These are phyloP conservation scores for Menidia menidia DNA, from an alignment of 2,797 vertebrate species.

Conservation along the genomic window DNA sequence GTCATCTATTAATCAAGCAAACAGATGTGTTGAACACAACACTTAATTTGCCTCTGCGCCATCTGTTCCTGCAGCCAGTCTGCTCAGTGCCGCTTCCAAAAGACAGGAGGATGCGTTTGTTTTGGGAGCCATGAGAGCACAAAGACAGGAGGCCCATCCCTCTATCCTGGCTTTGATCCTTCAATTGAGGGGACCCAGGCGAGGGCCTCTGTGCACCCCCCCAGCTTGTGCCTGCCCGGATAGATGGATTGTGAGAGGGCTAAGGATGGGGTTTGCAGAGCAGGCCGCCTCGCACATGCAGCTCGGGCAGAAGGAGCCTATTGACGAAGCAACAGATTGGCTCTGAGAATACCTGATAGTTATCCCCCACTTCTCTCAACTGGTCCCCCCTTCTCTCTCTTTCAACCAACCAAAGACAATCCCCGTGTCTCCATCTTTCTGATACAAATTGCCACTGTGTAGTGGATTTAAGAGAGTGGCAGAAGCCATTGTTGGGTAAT, in stretches of 20 bases:
- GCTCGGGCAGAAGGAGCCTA: slow-evolving; percentile 79
- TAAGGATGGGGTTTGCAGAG: slow-evolving; percentile 30
- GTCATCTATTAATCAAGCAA: slow-evolving; percentile 16
- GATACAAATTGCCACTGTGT: slow-evolving; percentile 77
- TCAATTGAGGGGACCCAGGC: slow-evolving; percentile 69
- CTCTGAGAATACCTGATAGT: slow-evolving; percentile 80
- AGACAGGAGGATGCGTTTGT: slow-evolving; percentile 74
- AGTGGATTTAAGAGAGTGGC: slow-evolving; percentile 78
- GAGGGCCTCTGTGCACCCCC: slow-evolving; percentile 20
- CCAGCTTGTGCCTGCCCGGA: slow-evolving; percentile 54
- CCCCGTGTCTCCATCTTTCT: slow-evolving; percentile 72
- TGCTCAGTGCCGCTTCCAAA: slow-evolving; percentile 49
- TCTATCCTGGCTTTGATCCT: slow-evolving; percentile 74
- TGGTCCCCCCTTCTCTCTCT: slow-evolving; percentile 36
- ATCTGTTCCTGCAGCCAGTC: slow-evolving; percentile 68
- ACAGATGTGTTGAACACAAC: slow-evolving; percentile 24
- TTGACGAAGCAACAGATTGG: slow-evolving; percentile 82
- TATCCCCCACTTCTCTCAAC: slow-evolving; percentile 54
- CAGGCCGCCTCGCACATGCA: slow-evolving; percentile 51
- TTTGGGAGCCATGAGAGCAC: slow-evolving; percentile 74
- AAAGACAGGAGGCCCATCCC: slow-evolving; percentile 75
- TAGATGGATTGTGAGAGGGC: slow-evolving; percentile 51
- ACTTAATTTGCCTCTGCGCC: slow-evolving; percentile 46
- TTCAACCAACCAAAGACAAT: slow-evolving; percentile 69
- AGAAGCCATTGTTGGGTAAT: slow-evolving; percentile 76